These are phyloP conservation scores for Cheilosia urbana DNA, from an alignment of 2,888 invertebrate genomes.

Conservation along the genomic window DNA sequence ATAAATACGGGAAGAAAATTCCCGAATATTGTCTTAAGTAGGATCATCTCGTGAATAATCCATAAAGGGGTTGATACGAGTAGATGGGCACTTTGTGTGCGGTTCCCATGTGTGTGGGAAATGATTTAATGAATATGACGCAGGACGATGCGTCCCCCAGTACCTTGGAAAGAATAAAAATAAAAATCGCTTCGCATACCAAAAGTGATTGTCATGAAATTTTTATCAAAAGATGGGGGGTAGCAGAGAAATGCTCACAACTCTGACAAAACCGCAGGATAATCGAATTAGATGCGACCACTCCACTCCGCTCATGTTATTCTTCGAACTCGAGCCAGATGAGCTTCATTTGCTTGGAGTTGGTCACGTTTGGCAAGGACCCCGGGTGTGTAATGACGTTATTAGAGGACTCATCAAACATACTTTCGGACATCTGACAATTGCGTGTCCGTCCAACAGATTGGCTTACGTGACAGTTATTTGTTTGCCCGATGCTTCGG, in stretches of 20 bases:
- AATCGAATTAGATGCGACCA: constrained; percentile 65
- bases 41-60: constrained; percentile 75
- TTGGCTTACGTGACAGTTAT: constrained; percentile 75
- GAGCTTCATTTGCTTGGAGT: constrained; percentile 48
- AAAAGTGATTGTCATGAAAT: constrained; percentile 72
- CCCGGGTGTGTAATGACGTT: constrained; percentile 67
- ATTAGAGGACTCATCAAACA: constrained; percentile 74
- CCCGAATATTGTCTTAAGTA: constrained; percentile 71
- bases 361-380: constrained; percentile 58
- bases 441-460: constrained; percentile 72
- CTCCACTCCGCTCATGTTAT: background rate
- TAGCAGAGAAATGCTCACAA: constrained; percentile 22
- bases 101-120: constrained; percentile 51
- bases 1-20: constrained; percentile 19
- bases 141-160: constrained; percentile 16
- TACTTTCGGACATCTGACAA: constrained; percentile 67
- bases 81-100: background rate
- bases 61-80: constrained; percentile 71
- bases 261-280: constrained; percentile 59
- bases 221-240: constrained; percentile 52
- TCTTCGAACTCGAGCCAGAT: constrained; percentile 26
- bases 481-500: constrained; percentile 47
- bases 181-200: constrained; percentile 71
- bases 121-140: constrained; percentile 75
- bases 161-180: constrained; percentile 22